A percentile compares a stretch with the other conserved stretches of the same genome.
phyloP scores from a whole-genome alignment of 2,888 invertebrate species.

The Polyploca ridens region DNA sequence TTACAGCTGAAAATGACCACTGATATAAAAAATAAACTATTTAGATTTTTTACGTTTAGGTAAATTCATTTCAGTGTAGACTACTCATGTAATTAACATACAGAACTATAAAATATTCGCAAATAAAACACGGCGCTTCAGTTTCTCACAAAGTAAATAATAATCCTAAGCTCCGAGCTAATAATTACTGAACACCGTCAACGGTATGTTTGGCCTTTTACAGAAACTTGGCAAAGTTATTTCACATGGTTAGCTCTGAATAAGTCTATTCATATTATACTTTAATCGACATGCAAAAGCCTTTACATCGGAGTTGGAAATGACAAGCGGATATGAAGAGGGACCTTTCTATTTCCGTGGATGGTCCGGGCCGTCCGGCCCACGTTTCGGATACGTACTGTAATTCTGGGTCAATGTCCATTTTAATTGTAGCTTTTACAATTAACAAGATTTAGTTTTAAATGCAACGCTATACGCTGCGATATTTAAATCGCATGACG shows the following conservation, averaged over 20 bases:
- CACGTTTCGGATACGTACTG: slow-evolving; percentile 27
- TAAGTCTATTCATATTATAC: slow-evolving; percentile 9
- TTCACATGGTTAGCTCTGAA: slow-evolving; percentile 8
- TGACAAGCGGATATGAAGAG: slow-evolving; percentile 44
- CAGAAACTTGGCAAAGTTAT: not conserved
- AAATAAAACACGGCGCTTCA: not conserved
- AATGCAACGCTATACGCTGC: too few species aligned
- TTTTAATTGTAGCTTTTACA: not conserved
- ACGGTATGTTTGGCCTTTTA: not conserved
- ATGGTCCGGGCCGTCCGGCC: slow-evolving; percentile 27
- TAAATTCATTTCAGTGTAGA: not conserved
- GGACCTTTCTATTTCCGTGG: slow-evolving; percentile 43
- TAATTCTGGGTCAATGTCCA: not conserved
- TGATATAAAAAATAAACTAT: too few species aligned
- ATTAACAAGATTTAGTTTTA: too few species aligned
- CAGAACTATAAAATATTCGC: not conserved
- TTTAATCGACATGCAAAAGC: slow-evolving; percentile 43
- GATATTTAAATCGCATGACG: too few species aligned
- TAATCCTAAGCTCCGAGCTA: not conserved
- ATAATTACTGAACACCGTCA: not conserved
- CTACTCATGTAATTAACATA: not conserved
- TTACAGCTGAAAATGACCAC: too few species aligned
- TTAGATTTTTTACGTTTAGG: not conserved
- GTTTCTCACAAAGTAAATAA: not conserved
- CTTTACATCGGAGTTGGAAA: slow-evolving; percentile 37